Evolutionary conservation across 2,888 invertebrate species (phyloP).

Genomic region (Stenichneumon culpator): DNA sequence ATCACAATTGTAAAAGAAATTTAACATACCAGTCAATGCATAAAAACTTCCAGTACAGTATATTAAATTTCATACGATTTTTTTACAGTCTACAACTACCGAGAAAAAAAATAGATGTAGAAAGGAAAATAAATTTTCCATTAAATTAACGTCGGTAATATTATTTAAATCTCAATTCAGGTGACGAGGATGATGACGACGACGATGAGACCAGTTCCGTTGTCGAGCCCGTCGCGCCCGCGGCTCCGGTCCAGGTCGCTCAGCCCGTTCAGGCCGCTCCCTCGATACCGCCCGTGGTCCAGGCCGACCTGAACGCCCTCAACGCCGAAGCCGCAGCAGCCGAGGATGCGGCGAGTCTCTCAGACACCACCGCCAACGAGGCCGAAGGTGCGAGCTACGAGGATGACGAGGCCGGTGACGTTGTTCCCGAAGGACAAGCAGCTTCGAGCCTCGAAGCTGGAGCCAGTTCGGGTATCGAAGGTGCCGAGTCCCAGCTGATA

Average conservation of each 20-base stretch:
- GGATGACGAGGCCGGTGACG: slow-evolving; percentile 83
- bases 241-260: slow-evolving; percentile 77
- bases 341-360: slow-evolving; percentile 73
- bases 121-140: slow-evolving; percentile 1
- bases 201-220: slow-evolving; percentile 86
- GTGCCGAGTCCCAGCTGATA: slow-evolving; percentile 77
- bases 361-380: slow-evolving; percentile 66
- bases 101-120: not conserved
- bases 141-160: not conserved
- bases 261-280: slow-evolving; percentile 77
- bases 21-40: too few species aligned
- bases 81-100: too few species aligned
- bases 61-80: too few species aligned
- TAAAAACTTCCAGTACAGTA: too few species aligned
- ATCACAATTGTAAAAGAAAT: too few species aligned
- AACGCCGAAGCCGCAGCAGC: slow-evolving; percentile 75
- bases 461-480: slow-evolving; percentile 81
- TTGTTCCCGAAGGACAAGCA: slow-evolving; percentile 83
- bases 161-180: slow-evolving; percentile 71
- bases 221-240: slow-evolving; percentile 71
- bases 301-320: slow-evolving; percentile 78
- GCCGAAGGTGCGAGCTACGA: slow-evolving; percentile 80
- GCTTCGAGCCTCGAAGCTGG: slow-evolving; percentile 83
- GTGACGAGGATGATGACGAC: slow-evolving; percentile 88
- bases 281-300: slow-evolving; percentile 79